These are phyloP conservation scores for Pluvialis apricaria DNA, from an alignment of 2,113 vertebrate species.

Conservation along the genomic window DNA sequence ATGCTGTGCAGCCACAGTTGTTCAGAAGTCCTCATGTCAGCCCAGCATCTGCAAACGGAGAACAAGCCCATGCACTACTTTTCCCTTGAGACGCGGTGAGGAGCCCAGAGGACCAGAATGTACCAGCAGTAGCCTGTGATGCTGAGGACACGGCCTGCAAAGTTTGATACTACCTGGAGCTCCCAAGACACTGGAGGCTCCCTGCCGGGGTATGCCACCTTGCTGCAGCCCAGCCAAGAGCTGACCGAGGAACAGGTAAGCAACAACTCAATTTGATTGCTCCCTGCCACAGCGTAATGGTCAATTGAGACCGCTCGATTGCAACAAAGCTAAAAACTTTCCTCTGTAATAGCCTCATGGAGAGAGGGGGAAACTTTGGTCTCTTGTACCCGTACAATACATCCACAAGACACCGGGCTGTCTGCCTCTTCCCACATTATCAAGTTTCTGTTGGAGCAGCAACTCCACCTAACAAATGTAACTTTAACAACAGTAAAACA, in stretches of 20 bases:
- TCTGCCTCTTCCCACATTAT: not conserved
- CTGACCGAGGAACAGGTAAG: not conserved
- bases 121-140: accelerated
- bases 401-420: not conserved
- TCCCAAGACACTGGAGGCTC: not conserved
- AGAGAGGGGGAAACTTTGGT: not conserved
- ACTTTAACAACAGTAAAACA: slow-evolving; percentile 82
- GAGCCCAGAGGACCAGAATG: not conserved
- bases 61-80: accelerated
- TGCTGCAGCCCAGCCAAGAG: not conserved
- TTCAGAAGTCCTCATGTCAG: not conserved
- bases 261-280: not conserved
- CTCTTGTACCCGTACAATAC: not conserved
- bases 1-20: accelerated
- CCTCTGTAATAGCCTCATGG: not conserved
- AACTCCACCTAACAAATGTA: slow-evolving; percentile 78
- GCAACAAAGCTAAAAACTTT: not conserved
- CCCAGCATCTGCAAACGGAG: not conserved
- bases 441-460: slow-evolving; percentile 70
- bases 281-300: not conserved
- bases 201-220: not conserved
- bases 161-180: not conserved
- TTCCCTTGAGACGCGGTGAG: accelerated
- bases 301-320: not conserved
- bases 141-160: accelerated